Evolutionary conservation across 2,113 vertebrate species (phyloP).

Genomic region (Macaca nemestrina): DNA sequence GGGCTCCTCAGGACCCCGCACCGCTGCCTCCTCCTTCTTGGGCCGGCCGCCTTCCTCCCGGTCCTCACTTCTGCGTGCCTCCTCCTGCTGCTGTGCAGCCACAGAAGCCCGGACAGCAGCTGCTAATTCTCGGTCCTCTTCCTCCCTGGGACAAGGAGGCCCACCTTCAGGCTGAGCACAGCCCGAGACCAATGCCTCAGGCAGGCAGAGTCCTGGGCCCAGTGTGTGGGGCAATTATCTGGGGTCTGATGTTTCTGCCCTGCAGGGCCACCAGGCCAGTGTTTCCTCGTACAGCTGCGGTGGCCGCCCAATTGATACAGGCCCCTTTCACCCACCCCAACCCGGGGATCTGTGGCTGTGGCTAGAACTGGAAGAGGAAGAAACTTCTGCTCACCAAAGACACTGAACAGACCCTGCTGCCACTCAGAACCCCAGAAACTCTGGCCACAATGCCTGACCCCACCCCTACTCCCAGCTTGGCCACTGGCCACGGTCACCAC

Average conservation of each 20-base stretch:
- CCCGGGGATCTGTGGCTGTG: neutral
- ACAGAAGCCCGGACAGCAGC: conserved; percentile 93
- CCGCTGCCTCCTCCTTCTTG: conserved; percentile 85
- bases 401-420: neutral
- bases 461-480: neutral
- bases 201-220: neutral
- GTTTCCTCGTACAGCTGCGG: neutral
- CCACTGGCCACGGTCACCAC: neutral
- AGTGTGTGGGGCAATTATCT: neutral
- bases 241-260: neutral
- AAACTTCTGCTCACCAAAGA: neutral
- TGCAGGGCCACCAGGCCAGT: accelerated
- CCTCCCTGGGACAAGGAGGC: conserved; percentile 87
- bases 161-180: neutral
- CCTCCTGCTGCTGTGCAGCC: conserved; percentile 87
- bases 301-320: neutral
- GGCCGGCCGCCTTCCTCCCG: conserved; percentile 81
- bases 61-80: conserved; percentile 86
- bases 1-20: conserved; percentile 79
- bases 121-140: conserved; percentile 94
- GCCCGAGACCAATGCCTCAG: neutral
- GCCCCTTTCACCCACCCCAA: neutral
- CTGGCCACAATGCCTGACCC: neutral
- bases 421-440: neutral
- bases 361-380: neutral